Percentiles rank a stretch among this genome's conserved stretches.
These are phyloP conservation scores for Gari tellinella DNA, from an alignment of 2,888 invertebrate species.

Conservation along the genomic window DNA sequence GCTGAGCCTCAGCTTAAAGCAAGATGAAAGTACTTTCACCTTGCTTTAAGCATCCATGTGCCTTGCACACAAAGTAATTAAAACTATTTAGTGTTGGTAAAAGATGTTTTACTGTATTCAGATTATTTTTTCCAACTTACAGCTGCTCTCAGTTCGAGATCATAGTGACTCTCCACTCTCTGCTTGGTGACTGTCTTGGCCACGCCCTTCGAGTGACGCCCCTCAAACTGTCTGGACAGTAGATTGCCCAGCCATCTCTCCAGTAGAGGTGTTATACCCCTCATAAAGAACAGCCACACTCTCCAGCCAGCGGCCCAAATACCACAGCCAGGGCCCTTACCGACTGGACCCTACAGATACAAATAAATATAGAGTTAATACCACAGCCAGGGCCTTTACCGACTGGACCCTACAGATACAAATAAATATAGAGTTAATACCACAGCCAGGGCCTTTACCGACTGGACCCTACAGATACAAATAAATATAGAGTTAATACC, in stretches of 20 bases:
- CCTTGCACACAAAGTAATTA: no score
- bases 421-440: no score
- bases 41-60: no score
- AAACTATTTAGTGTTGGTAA: no score
- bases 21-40: no score
- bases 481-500: no score
- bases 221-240: conserved; percentile 99
- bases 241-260: conserved; percentile 99
- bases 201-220: conserved; percentile 99
- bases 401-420: no score
- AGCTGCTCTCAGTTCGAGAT: conserved; percentile 98
- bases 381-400: no score
- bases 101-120: no score
- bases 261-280: conserved; percentile 98
- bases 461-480: no score
- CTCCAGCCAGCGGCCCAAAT: conserved; percentile 99
- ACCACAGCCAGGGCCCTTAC: conserved; percentile 99
- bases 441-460: no score
- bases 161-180: conserved; percentile 99
- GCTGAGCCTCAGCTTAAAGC: no score
- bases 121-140: conserved; percentile 87
- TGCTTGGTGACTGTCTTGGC: conserved; percentile 99
- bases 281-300: conserved; percentile 99
- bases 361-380: neutral
- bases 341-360: conserved; percentile 93